These are phyloP conservation scores for Ascidia mentula DNA, from an alignment of 23 tunicate genomes.

Conservation along the genomic window DNA sequence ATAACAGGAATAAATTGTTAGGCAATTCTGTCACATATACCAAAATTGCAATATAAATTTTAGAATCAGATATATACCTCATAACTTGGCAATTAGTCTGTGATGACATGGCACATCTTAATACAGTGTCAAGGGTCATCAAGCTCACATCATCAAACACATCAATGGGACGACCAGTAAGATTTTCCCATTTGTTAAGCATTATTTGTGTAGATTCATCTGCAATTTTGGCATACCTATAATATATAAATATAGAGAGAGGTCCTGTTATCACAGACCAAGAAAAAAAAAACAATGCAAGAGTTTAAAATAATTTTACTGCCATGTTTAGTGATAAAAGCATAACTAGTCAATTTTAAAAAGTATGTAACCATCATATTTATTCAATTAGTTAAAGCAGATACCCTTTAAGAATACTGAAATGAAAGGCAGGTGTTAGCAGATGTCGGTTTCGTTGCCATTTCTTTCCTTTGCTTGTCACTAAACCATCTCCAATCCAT, in stretches of 20 bases:
- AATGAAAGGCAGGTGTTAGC: constrained; percentile 68
- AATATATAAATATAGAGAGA: neutral
- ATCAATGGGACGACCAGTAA: constrained; percentile 15
- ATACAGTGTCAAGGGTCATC: constrained; percentile 71
- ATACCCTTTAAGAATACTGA: constrained; percentile 48
- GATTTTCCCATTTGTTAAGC: constrained; percentile 26
- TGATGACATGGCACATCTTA: constrained; percentile 70
- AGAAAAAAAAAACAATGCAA: too few species aligned
- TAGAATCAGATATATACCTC: too few species aligned
- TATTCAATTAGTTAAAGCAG: neutral
- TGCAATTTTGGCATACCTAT: constrained; percentile 35
- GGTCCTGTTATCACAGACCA: too few species aligned
- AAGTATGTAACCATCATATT: too few species aligned
- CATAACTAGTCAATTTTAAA: neutral
- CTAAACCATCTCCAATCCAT: constrained; percentile 78
- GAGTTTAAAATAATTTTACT: too few species aligned
- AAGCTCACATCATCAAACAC: constrained; percentile 34
- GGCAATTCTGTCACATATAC: too few species aligned
- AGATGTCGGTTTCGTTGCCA: constrained; percentile 67
- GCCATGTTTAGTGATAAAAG: neutral
- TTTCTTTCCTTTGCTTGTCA: constrained; percentile 47
- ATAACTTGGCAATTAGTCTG: constrained; percentile 42
- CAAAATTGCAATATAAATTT: too few species aligned
- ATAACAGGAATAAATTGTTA: too few species aligned
- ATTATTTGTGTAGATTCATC: constrained; percentile 11